Percentiles rank a stretch among this genome's conserved stretches.
phyloP scores from a whole-genome alignment of 2,113 vertebrate genomes.

The Tyrannus savana region DNA sequence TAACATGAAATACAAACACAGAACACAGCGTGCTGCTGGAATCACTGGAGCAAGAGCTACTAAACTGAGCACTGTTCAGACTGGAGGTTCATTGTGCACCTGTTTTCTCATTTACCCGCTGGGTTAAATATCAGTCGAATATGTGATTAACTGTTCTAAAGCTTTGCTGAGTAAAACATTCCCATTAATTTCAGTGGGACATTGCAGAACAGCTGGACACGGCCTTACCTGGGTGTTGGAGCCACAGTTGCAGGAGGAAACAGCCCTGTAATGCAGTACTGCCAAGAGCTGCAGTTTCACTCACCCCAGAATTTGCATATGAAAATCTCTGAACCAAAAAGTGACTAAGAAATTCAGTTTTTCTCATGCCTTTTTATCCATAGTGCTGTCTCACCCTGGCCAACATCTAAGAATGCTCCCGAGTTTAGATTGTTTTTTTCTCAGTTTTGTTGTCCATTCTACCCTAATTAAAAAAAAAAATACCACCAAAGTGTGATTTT shows the following conservation, averaged over 20 bases:
- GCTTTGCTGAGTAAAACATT: not conserved
- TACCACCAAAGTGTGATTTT: not conserved
- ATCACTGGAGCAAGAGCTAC: rapidly evolving
- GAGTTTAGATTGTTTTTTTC: not conserved
- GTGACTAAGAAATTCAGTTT: not conserved
- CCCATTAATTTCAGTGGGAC: not conserved
- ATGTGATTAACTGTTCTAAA: rapidly evolving
- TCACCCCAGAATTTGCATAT: not conserved
- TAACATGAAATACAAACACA: rapidly evolving
- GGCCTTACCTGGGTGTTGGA: not conserved
- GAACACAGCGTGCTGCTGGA: rapidly evolving
- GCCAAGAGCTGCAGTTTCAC: rapidly evolving
- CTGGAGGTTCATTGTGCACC: not conserved
- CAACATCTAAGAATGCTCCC: not conserved
- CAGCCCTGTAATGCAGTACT: not conserved
- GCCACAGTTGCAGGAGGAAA: rapidly evolving
- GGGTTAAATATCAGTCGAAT: not conserved
- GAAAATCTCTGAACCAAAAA: not conserved
- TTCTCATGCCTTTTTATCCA: not conserved
- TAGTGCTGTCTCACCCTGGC: not conserved
- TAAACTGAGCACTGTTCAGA: rapidly evolving
- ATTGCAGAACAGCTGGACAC: rapidly evolving
- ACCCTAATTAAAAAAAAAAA: not conserved
- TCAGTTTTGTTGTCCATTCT: not conserved
- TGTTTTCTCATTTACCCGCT: rapidly evolving